These are phyloP conservation scores for Aramus guarauna DNA, from an alignment of 2,113 vertebrate genomes.

Conservation along the genomic window DNA sequence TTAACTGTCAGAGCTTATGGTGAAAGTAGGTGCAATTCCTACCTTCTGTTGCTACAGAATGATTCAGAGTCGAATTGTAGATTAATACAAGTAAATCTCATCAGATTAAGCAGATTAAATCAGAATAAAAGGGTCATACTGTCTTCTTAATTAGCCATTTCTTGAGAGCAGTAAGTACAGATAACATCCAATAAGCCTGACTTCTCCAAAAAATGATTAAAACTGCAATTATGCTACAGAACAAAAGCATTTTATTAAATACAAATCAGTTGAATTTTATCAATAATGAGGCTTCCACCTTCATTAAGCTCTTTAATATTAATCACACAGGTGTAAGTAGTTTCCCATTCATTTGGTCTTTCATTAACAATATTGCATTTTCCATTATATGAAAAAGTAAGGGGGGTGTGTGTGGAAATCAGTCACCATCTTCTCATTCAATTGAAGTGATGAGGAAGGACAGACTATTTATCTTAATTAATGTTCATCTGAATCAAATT, in stretches of 20 bases:
- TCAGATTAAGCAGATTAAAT: background rate
- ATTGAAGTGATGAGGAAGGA: background rate
- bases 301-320: background rate
- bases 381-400: background rate
- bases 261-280: background rate
- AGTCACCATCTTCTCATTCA: background rate
- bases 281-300: background rate
- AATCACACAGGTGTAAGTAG: background rate
- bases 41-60: background rate
- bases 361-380: background rate
- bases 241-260: constrained; percentile 39
- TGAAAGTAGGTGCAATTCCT: background rate
- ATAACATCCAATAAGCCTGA: background rate
- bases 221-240: background rate
- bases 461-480: constrained; percentile 21
- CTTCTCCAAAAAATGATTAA: background rate
- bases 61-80: background rate
- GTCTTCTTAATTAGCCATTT: constrained; percentile 21
- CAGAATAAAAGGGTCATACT: background rate
- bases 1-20: background rate
- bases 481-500: background rate
- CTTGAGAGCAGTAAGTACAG: background rate
- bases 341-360: background rate
- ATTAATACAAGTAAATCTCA: background rate
- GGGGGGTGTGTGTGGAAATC: background rate